Percentiles rank a stretch among this genome's conserved stretches.
phyloP scores from a whole-genome alignment of 1,140 invertebrate species.

The Diorhabda elongata region DNA sequence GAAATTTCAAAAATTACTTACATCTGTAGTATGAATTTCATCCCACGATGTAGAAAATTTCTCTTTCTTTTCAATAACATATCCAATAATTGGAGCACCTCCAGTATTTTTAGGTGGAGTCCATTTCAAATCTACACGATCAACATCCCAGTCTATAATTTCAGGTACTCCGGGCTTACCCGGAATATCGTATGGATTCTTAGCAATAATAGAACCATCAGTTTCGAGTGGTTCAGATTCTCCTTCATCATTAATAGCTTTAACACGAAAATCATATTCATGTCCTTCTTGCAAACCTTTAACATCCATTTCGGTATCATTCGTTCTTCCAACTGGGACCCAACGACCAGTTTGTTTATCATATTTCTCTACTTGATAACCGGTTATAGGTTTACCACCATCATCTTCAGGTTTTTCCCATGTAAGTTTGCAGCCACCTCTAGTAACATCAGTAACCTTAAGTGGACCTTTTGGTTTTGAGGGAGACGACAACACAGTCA shows the following conservation, averaged over 20 bases:
- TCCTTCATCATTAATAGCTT: slow-evolving; percentile 96
- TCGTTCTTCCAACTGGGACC: slow-evolving; percentile 84
- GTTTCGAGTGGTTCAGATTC: slow-evolving; percentile 93
- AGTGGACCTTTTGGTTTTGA: slow-evolving; percentile 85
- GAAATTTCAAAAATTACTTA: slow-evolving; percentile 43
- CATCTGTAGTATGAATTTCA: slow-evolving; percentile 75
- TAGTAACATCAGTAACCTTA: slow-evolving; percentile 90
- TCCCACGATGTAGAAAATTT: slow-evolving; percentile 86
- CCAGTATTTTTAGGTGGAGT: slow-evolving; percentile 82
- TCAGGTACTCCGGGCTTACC: slow-evolving; percentile 85
- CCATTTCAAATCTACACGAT: slow-evolving; percentile 92
- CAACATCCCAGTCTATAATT: slow-evolving; percentile 89
- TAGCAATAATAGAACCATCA: slow-evolving; percentile 77
- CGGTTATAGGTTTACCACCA: slow-evolving; percentile 92
- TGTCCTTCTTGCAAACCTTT: slow-evolving; percentile 90
- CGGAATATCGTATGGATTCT: slow-evolving; percentile 91
- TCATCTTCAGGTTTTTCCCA: slow-evolving; percentile 99
- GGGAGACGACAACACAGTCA: slow-evolving; percentile 82
- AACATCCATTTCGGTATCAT: slow-evolving; percentile 84
- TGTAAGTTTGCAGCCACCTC: slow-evolving; percentile 83
- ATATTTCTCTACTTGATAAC: slow-evolving; percentile 95
- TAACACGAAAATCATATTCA: slow-evolving; percentile 95
- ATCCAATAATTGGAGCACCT: slow-evolving; percentile 92
- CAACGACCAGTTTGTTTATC: slow-evolving; percentile 91
- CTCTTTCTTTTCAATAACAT: slow-evolving; percentile 96